These are phyloP conservation scores for Heterocephalus glaber DNA, from an alignment of 2,113 vertebrate genomes.

Conservation along the genomic window DNA sequence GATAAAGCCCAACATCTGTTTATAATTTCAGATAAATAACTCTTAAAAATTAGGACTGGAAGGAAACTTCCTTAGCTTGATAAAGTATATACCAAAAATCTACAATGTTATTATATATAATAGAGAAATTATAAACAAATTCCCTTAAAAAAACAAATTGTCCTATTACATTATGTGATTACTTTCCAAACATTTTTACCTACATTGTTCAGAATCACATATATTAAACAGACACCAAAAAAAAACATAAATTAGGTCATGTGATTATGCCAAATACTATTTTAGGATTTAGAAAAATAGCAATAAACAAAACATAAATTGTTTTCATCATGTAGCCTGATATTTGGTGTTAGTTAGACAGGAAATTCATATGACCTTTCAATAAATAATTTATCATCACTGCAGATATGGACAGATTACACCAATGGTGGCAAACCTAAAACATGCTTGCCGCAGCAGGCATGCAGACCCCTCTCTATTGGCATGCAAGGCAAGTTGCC, in stretches of 20 bases:
- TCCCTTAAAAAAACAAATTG: neutral
- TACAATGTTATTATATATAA: neutral
- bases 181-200: constrained; percentile 29
- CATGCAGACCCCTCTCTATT: neutral
- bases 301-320: neutral
- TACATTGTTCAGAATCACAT: constrained; percentile 27
- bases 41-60: constrained; percentile 10
- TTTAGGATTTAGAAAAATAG: neutral
- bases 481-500: neutral
- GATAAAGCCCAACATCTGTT: constrained; percentile 6
- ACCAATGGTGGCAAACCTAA: neutral
- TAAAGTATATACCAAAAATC: constrained; percentile 24
- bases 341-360: neutral
- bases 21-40: neutral
- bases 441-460: neutral
- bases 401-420: neutral
- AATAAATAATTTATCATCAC: neutral
- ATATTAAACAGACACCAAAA: neutral
- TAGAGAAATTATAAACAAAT: neutral
- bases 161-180: neutral
- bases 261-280: neutral
- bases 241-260: neutral
- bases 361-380: constrained; percentile 1
- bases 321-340: neutral
- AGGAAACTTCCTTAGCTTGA: neutral